Conservation (phyloP, 2,888 invertebrate species). For the Andrena bucephala region DNA sequence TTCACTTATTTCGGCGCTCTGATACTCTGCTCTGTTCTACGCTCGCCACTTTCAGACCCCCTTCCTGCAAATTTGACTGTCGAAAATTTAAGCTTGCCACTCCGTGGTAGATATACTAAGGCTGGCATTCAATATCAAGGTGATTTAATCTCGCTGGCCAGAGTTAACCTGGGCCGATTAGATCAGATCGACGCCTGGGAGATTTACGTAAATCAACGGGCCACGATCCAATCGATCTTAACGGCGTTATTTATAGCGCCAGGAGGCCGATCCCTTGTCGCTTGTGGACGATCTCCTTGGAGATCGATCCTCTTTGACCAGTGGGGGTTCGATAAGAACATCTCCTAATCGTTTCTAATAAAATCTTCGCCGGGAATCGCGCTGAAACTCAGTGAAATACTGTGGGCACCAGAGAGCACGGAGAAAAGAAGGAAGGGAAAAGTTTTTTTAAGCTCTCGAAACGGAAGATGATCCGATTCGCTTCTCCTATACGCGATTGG, state of each 20-base stretch:
- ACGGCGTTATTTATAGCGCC: slow-evolving; percentile 25
- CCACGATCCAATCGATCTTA: slow-evolving; percentile 32
- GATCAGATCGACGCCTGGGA: slow-evolving; percentile 23
- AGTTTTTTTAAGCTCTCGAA: slow-evolving; percentile 5
- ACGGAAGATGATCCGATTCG: slow-evolving; percentile 45
- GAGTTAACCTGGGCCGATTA: slow-evolving; percentile 35
- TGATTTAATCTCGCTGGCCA: slow-evolving; percentile 29
- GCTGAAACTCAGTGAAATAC: not conserved
- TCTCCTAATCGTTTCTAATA: no score
- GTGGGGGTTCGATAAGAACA: no score
- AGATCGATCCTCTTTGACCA: not conserved
- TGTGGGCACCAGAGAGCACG: not conserved
- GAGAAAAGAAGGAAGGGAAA: not conserved
- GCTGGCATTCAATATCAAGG: not conserved
- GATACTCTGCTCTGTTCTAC: not conserved
- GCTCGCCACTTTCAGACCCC: not conserved
- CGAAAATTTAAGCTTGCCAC: slow-evolving; percentile 1
- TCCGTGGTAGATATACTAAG: not conserved
- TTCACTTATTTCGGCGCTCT: not conserved
- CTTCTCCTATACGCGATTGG: slow-evolving; percentile 44
- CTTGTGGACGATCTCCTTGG: not conserved
- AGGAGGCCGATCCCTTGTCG: slow-evolving; percentile 2
- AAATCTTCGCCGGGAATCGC: not conserved
- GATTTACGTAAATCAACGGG: slow-evolving; percentile 45
- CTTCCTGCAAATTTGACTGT: slow-evolving; percentile 19